A percentile compares a stretch with the other conserved stretches of the same genome.
Evolutionary conservation across 2,797 vertebrate genomes (phyloP).

Genomic region (Falco columbarius): DNA sequence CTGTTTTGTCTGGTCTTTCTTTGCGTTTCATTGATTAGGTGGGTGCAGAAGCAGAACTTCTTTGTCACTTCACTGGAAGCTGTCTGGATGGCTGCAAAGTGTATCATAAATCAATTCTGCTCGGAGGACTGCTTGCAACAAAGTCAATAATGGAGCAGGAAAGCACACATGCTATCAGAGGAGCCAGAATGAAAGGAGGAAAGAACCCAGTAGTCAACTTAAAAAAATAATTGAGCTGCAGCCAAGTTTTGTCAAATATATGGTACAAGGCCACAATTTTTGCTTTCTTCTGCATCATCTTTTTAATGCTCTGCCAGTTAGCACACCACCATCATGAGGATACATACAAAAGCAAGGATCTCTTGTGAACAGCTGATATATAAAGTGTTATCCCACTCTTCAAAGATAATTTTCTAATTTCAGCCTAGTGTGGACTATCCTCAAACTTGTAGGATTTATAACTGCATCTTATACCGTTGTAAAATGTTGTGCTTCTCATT

Average conservation of each 20-base stretch:
- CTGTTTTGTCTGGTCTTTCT: conserved; percentile 66
- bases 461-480: background rate
- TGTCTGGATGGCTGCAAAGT: conserved; percentile 62
- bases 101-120: conserved; percentile 74
- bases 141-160: conserved; percentile 60
- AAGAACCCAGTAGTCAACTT: background rate
- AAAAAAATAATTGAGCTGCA: background rate
- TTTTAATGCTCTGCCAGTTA: background rate
- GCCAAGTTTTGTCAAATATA: background rate
- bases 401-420: background rate
- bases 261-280: background rate
- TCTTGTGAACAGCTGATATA: background rate
- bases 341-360: background rate
- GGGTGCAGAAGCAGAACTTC: conserved; percentile 67
- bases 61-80: conserved; percentile 74
- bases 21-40: conserved; percentile 69
- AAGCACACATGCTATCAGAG: conserved; percentile 43
- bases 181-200: background rate
- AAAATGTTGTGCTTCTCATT: background rate
- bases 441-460: background rate
- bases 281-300: background rate
- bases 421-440: background rate
- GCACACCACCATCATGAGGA: background rate
- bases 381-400: background rate
- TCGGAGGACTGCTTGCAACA: conserved; percentile 14